Base-by-base conservation (phyloP, 1,140 invertebrate genomes). In the Carcinoscorpius rotundicauda region DNA sequence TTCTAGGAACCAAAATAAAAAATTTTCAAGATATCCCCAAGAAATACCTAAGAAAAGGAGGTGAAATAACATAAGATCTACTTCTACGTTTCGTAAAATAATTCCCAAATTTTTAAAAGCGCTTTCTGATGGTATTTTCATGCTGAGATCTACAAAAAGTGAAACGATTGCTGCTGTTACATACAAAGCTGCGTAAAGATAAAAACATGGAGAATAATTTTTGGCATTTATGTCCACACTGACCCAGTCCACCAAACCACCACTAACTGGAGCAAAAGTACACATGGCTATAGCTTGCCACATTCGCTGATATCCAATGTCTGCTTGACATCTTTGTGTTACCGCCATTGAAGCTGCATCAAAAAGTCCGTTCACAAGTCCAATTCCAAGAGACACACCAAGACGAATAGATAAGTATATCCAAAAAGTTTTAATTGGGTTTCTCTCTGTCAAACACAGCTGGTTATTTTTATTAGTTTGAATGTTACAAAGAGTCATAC, bases 281-380 rank as follows among this genome's bases (percentile, higher is more conserved):
- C 88, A 88, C 6, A 85, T 86, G 0, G 86, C 87, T 58, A 88
- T 81, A 58, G 82, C 85, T 48, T 86, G 87, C 71, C 87, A 89
- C 64, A 89, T 83, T 66, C 86, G 79, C 76, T 90, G 87, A 58
- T 89, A 76, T 0, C 87, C 88, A 68, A 89, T 89, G 77, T 90
- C 88, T 3, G 86, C 87, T 60, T 84, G 83, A 68, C 88, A 84
- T 71, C 88, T 84, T 56, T 87, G 79, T 50, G 89, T 77, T 69
- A 89, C 85, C 4, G 87, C 85, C 62, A 89, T 86, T 3, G 87
- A 87, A 9, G 87, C 87, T 6, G 87, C 87, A 77, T 89, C 87
- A 72, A 89, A 89, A 84, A 91, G 88, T 3, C 64, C 63, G 53
- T 65, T 68, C 5, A 65, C 64, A 10, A 65, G 62, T 48, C 64